Evolutionary conservation across 2,888 invertebrate genomes (phyloP).

Genomic region (Erebia epiphron): DNA sequence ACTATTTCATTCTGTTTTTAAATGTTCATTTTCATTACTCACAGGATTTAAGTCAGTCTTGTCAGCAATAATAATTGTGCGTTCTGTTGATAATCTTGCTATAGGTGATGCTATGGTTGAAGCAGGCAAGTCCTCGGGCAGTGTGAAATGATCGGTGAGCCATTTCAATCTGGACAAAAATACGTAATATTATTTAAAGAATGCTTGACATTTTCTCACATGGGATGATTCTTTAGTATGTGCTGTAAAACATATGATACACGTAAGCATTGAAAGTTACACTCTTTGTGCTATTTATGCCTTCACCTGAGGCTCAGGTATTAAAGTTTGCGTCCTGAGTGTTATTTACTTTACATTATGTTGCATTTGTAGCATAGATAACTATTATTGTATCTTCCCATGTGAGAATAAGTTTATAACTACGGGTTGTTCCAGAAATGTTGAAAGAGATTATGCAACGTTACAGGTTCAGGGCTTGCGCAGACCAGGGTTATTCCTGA

Average conservation of each 20-base stretch:
- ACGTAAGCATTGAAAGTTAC: too few species aligned
- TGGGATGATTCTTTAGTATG: background rate
- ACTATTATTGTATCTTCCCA: too few species aligned
- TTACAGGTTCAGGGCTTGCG: too few species aligned
- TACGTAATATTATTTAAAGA: conserved; percentile 18
- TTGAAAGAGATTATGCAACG: background rate
- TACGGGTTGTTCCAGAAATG: background rate
- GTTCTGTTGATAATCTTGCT: conserved; percentile 50
- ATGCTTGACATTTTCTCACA: background rate
- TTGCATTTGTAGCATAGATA: too few species aligned
- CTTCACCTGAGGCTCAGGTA: too few species aligned
- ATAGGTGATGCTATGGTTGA: conserved; percentile 40
- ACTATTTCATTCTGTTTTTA: conserved; percentile 45
- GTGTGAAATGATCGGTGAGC: conserved; percentile 64
- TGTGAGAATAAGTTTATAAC: background rate
- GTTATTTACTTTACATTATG: too few species aligned
- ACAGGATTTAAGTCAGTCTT: conserved; percentile 34
- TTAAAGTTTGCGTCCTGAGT: too few species aligned
- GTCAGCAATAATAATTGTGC: conserved; percentile 40
- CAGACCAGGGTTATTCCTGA: too few species aligned
- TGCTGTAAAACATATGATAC: too few species aligned
- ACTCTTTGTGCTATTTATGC: too few species aligned
- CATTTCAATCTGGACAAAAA: conserved; percentile 68
- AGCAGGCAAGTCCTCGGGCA: conserved; percentile 51
- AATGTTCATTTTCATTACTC: conserved; percentile 35